These are phyloP conservation scores for Drosophila bifasciata DNA, from an alignment of 1,140 invertebrate species.

Conservation along the genomic window DNA sequence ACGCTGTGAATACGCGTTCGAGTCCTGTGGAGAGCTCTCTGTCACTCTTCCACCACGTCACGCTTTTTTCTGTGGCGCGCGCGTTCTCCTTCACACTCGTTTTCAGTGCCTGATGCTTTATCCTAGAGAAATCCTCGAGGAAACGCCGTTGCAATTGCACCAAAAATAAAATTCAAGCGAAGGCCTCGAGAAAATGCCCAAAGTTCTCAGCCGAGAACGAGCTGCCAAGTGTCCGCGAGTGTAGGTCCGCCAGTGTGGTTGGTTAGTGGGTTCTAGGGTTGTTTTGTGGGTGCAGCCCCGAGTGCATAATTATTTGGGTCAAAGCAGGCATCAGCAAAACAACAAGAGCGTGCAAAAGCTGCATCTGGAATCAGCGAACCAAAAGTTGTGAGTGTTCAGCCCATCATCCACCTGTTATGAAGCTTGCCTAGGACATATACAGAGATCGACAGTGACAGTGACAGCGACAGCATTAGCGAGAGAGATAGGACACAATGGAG, in stretches of 20 bases:
- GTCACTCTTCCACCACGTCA: too few relatives aligned
- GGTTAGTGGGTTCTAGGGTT: conserved; percentile 19
- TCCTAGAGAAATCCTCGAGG: too few relatives aligned
- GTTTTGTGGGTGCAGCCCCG: conserved; percentile 31
- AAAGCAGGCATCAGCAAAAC: conserved; percentile 36
- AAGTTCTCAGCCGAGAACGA: conserved; percentile 39
- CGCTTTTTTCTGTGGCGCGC: too few relatives aligned
- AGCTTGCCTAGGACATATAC: conserved; percentile 31
- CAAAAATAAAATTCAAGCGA: too few relatives aligned
- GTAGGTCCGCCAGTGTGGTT: conserved; percentile 23
- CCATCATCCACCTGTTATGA: conserved; percentile 71
- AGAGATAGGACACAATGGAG: conserved; percentile 53
- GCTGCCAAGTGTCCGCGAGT: conserved; percentile 25
- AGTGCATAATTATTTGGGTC: conserved; percentile 75
- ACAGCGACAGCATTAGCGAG: conserved; percentile 5
- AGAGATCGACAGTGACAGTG: conserved; percentile 7
- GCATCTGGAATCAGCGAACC: conserved; percentile 26
- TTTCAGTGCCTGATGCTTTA: too few relatives aligned
- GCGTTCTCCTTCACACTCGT: too few relatives aligned
- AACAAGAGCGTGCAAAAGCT: conserved; percentile 44
- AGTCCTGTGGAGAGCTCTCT: too few relatives aligned
- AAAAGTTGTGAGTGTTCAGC: conserved; percentile 31
- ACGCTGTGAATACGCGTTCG: too few relatives aligned
- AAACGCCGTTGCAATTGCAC: too few relatives aligned
- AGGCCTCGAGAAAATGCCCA: conserved; percentile 53